Evolutionary conservation across 2,113 vertebrate species (phyloP).

Genomic region (Zosterops japonicus): DNA sequence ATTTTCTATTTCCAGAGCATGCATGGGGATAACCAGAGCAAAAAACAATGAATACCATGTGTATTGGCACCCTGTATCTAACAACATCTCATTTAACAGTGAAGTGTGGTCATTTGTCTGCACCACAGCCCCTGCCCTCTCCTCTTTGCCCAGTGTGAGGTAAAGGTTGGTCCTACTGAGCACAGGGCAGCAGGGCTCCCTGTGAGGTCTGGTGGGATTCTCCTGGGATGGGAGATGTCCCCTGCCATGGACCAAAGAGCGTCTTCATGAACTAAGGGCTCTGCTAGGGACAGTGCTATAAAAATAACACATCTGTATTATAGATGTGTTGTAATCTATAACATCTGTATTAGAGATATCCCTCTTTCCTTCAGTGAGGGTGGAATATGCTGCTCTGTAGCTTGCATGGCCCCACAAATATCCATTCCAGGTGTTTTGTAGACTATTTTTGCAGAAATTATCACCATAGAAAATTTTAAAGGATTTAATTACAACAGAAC

Average conservation of each 20-base stretch:
- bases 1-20: background rate
- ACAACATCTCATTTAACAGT: rapidly evolving
- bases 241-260: background rate
- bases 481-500: background rate
- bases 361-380: background rate
- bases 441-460: background rate
- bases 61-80: rapidly evolving
- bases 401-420: background rate
- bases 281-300: background rate
- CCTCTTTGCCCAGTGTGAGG: background rate
- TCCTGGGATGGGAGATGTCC: background rate
- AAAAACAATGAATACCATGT: rapidly evolving
- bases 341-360: background rate
- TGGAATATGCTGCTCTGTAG: background rate
- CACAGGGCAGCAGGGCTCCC: background rate
- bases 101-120: rapidly evolving
- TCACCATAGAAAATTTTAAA: background rate
- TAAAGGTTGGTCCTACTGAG: background rate
- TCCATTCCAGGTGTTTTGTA: background rate
- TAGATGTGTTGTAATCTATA: background rate
- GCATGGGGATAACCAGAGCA: background rate
- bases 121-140: background rate
- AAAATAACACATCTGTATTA: background rate
- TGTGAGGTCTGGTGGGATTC: background rate
- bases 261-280: background rate